Conservation (phyloP, 2,888 invertebrate species). For the Phyllotreta striolata region DNA sequence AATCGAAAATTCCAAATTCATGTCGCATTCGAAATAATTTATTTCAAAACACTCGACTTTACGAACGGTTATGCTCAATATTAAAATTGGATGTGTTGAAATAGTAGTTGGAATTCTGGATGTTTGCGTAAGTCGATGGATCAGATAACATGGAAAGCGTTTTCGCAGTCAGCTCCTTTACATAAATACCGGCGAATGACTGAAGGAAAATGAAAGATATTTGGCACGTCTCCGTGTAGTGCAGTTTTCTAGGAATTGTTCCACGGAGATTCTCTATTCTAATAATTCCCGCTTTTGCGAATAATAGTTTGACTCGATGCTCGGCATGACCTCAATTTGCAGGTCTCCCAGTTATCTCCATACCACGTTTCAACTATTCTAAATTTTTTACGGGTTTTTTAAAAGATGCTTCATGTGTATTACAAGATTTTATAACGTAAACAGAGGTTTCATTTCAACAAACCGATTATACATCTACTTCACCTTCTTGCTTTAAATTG, state of each 20-base stretch:
- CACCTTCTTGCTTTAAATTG: too few species aligned
- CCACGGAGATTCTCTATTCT: background rate
- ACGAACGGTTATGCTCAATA: background rate
- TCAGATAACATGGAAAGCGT: constrained; percentile 14
- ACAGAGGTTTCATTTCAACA: too few species aligned
- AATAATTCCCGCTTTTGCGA: background rate
- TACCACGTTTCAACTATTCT: background rate
- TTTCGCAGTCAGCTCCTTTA: constrained; percentile 9
- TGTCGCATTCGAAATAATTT: background rate
- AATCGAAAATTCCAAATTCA: background rate
- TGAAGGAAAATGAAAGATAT: constrained; percentile 18
- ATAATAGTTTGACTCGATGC: background rate
- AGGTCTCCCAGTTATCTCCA: too few species aligned
- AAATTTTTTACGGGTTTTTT: background rate
- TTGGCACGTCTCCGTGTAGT: constrained; percentile 10
- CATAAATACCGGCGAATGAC: constrained; percentile 15
- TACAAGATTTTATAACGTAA: background rate
- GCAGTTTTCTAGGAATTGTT: constrained; percentile 8
- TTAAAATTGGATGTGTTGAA: constrained; percentile 16
- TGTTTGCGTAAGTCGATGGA: constrained; percentile 9
- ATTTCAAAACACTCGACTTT: constrained; percentile 7
- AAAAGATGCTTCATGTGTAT: background rate
- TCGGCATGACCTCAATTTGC: too few species aligned
- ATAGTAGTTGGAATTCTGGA: constrained; percentile 11
- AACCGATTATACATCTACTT: too few species aligned